Conservation (phyloP, 1,140 invertebrate genomes). For the Wasmannia auropunctata region DNA sequence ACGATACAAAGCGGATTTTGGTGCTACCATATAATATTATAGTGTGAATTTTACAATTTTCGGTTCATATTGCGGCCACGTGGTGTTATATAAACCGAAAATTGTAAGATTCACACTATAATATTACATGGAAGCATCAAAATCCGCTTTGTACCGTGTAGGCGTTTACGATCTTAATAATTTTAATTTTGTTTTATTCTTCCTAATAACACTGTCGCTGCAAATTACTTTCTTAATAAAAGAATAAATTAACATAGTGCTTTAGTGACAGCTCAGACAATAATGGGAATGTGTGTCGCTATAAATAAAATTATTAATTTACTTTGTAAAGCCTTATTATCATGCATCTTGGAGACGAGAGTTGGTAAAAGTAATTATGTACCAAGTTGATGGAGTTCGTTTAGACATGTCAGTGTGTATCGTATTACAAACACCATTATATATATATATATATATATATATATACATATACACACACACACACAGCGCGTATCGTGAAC, state of each 20-base stretch:
- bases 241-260: neutral
- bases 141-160: too few relatives aligned
- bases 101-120: too few relatives aligned
- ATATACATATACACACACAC: too few relatives aligned
- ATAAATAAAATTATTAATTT: constrained; percentile 1
- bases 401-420: neutral
- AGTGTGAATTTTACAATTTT: too few relatives aligned
- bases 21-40: too few relatives aligned
- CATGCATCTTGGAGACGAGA: neutral
- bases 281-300: neutral
- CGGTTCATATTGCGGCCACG: too few relatives aligned
- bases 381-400: neutral
- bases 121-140: too few relatives aligned
- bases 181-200: neutral
- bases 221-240: neutral
- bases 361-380: neutral
- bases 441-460: too few relatives aligned
- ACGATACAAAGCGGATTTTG: too few relatives aligned
- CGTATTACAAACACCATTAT: neutral
- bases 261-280: neutral
- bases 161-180: too few relatives aligned
- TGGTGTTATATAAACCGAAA: too few relatives aligned
- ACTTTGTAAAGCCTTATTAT: neutral
- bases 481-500: neutral
- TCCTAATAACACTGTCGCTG: neutral